Evolutionary conservation across 2,888 invertebrate species (phyloP).

Genomic region (Zygaena filipendulae): DNA sequence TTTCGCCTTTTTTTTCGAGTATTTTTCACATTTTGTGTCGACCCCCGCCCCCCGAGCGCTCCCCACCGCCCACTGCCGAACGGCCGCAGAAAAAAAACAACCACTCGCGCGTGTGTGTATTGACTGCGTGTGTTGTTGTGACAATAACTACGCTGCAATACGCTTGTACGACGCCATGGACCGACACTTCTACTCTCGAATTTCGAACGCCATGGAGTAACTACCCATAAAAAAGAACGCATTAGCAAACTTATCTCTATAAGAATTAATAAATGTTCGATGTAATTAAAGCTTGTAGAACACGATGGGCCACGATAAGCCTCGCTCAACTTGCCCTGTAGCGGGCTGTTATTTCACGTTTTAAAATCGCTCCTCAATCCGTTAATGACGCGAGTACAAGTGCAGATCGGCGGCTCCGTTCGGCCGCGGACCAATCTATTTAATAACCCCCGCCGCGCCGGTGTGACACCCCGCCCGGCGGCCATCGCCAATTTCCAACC

Average conservation of each 20-base stretch:
- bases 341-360: conserved; percentile 68
- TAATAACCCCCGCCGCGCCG: conserved; percentile 60
- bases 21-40: conserved; percentile 70
- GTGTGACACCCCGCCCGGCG: conserved; percentile 66
- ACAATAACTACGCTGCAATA: conserved; percentile 16
- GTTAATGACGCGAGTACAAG: conserved; percentile 70
- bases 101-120: conserved; percentile 41
- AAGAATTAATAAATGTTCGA: too few relatives aligned
- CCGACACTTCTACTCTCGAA: conserved; percentile 13
- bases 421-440: conserved; percentile 71
- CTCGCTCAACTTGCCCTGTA: conserved; percentile 65
- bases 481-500: conserved; percentile 66
- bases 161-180: conserved; percentile 15
- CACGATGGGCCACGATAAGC: conserved; percentile 51
- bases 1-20: conserved; percentile 70
- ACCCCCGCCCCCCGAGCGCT: conserved; percentile 37
- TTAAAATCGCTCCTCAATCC: conserved; percentile 67
- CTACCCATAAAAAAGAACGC: too few relatives aligned
- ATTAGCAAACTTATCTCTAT: too few relatives aligned
- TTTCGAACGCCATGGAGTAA: too few relatives aligned
- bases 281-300: conserved; percentile 24
- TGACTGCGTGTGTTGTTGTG: conserved; percentile 21
- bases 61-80: conserved; percentile 39
- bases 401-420: conserved; percentile 68
- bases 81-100: conserved; percentile 53